Evolutionary conservation across 2,113 vertebrate genomes (phyloP).

Genomic region (Cyprinus carpio): DNA sequence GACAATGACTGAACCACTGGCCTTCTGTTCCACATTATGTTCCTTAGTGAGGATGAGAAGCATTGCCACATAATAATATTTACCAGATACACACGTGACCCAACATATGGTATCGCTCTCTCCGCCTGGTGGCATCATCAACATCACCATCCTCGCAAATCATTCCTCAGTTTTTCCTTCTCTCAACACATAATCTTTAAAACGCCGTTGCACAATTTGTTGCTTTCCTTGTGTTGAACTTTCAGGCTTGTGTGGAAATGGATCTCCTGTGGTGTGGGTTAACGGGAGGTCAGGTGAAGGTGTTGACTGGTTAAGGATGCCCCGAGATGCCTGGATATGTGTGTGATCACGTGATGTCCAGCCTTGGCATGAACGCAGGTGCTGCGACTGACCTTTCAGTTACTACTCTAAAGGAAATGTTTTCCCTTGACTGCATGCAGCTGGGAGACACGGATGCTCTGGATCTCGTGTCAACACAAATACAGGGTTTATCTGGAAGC

Average conservation of each 20-base stretch:
- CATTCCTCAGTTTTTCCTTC: constrained; percentile 43
- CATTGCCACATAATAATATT: constrained; percentile 66
- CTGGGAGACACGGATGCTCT: constrained; percentile 62
- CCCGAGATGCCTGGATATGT: constrained; percentile 25
- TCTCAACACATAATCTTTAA: constrained; percentile 56
- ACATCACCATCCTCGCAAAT: constrained; percentile 33
- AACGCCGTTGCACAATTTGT: constrained; percentile 45
- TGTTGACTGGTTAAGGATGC: constrained; percentile 51
- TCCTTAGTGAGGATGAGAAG: constrained; percentile 59
- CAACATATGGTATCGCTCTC: constrained; percentile 66
- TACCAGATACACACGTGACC: constrained; percentile 64
- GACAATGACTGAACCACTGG: constrained; percentile 63
- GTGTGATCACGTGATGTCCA: constrained; percentile 61
- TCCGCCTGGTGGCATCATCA: constrained; percentile 57
- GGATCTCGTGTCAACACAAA: constrained; percentile 71
- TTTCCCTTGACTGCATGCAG: constrained; percentile 56
- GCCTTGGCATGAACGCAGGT: constrained; percentile 76
- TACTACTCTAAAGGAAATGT: constrained; percentile 65
- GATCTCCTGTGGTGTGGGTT: constrained; percentile 55
- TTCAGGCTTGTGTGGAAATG: constrained; percentile 54
- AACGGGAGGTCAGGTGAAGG: constrained; percentile 52
- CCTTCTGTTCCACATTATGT: constrained; percentile 71
- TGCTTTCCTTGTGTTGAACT: constrained; percentile 48
- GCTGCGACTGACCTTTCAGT: constrained; percentile 74
- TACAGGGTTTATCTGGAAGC: constrained; percentile 34